Conservation (phyloP, 2,113 vertebrate species). For the Centrocercus urophasianus region DNA sequence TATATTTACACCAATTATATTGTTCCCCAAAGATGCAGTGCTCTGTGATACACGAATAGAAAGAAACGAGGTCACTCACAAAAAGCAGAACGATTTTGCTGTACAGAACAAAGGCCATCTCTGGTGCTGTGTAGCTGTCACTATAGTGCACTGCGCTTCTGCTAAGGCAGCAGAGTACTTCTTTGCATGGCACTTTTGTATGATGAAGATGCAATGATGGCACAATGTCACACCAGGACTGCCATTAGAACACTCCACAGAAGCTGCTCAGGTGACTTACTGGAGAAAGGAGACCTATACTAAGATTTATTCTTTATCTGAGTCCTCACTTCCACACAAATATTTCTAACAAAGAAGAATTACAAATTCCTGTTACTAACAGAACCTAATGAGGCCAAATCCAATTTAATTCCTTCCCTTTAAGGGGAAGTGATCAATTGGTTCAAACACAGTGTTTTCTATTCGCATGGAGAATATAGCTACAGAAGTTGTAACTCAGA, state of each 20-base stretch:
- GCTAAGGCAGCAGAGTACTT: background rate
- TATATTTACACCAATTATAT: background rate
- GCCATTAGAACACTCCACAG: background rate
- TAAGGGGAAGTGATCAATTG: background rate
- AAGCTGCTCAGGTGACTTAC: background rate
- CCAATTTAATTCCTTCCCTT: background rate
- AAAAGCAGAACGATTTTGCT: background rate
- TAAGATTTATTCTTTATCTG: background rate
- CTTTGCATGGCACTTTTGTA: background rate
- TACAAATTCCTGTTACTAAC: background rate
- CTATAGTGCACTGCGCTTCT: background rate
- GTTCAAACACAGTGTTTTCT: background rate
- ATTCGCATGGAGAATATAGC: background rate
- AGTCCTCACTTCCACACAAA: background rate
- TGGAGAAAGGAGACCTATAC: background rate
- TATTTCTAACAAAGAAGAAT: background rate
- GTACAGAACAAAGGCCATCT: background rate
- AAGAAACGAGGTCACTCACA: background rate
- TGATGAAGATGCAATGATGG: background rate
- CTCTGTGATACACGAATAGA: background rate
- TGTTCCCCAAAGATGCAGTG: background rate
- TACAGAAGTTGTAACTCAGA: background rate
- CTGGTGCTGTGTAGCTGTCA: background rate
- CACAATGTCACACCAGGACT: background rate
- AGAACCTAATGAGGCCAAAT: background rate